Conservation (phyloP, 2,888 invertebrate genomes). For the Eretmocerus hayati region DNA sequence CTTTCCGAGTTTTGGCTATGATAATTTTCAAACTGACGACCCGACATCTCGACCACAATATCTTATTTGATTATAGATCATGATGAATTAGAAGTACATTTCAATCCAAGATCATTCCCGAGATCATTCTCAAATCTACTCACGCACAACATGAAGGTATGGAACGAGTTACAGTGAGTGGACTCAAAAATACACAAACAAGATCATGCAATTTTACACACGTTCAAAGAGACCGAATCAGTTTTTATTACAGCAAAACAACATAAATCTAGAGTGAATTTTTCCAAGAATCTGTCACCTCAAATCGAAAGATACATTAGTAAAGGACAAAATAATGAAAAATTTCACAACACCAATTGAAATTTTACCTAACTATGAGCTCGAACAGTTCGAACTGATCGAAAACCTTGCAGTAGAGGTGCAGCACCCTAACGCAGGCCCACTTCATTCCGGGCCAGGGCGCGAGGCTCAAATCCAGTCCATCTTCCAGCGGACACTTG, state of each 20-base stretch:
- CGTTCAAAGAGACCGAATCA: not conserved
- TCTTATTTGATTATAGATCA: too few species aligned
- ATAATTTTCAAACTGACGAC: too few species aligned
- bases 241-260: not conserved
- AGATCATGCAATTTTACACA: not conserved
- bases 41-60: too few species aligned
- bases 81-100: too few species aligned
- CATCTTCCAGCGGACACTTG: constrained; percentile 48
- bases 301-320: too few species aligned
- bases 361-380: constrained; percentile 72
- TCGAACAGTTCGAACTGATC: constrained; percentile 73
- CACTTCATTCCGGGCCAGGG: constrained; percentile 80
- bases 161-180: too few species aligned
- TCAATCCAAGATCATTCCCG: too few species aligned
- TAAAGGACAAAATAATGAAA: not conserved
- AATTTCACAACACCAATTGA: not conserved
- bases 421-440: constrained; percentile 75
- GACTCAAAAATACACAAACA: not conserved
- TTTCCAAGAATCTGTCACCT: too few species aligned
- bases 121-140: too few species aligned
- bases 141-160: too few species aligned
- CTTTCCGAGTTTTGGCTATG: too few species aligned
- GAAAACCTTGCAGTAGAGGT: constrained; percentile 82
- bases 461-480: constrained; percentile 50
- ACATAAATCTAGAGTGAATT: not conserved